These are phyloP conservation scores for Leptinotarsa defecta DNA, from an alignment of 1,140 invertebrate species.

Conservation along the genomic window DNA sequence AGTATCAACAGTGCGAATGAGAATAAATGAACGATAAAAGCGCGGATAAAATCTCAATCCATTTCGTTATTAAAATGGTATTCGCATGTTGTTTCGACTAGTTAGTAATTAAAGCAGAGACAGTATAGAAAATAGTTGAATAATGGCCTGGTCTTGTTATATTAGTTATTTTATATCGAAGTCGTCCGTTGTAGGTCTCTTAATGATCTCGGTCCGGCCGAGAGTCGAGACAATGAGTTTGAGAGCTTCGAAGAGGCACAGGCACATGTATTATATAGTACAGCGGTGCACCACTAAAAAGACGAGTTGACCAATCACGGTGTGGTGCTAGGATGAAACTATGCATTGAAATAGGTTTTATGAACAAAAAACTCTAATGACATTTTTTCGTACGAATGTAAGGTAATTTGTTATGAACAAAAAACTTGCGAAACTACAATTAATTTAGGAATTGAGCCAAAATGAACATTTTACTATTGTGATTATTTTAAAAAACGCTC, in stretches of 20 bases:
- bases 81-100: constrained; percentile 30
- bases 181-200: constrained; percentile 16
- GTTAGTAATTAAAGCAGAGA: constrained; percentile 34
- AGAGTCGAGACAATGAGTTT: constrained; percentile 17
- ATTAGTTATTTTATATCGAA: constrained; percentile 28
- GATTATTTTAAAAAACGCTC: too few species aligned
- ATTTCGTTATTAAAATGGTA: constrained; percentile 25
- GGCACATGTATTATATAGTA: background rate
- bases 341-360: too few species aligned
- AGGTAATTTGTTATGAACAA: too few species aligned
- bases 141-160: constrained; percentile 30
- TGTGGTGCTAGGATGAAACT: too few species aligned
- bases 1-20: background rate
- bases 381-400: too few species aligned
- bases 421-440: too few species aligned
- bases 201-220: constrained; percentile 12
- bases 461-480: too few species aligned
- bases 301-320: too few species aligned
- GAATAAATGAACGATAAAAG: background rate
- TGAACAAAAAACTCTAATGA: too few species aligned
- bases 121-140: constrained; percentile 35
- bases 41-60: constrained; percentile 27
- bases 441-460: too few species aligned
- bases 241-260: background rate
- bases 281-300: background rate